A percentile compares a stretch with the other conserved stretches of the same genome.
Evolutionary conservation across 2,888 invertebrate genomes (phyloP).

Genomic region (Cantharis flavilabris): DNA sequence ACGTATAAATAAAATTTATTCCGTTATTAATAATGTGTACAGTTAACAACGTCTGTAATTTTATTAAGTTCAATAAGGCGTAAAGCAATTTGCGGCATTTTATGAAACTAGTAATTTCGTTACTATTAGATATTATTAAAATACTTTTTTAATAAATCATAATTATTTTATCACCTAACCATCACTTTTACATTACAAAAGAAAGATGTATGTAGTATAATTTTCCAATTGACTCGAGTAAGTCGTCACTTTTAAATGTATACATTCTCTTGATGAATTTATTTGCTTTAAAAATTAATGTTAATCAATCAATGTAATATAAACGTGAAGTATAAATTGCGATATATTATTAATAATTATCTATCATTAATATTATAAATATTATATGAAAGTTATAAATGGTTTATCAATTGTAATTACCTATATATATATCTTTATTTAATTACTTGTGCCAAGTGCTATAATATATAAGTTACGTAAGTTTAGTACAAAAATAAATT

Average conservation of each 20-base stretch:
- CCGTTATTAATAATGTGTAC: constrained; percentile 9
- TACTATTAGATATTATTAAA: constrained; percentile 19
- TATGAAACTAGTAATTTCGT: constrained; percentile 16
- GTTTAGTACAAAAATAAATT: background rate
- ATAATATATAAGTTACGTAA: too few species aligned
- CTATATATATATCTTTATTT: background rate
- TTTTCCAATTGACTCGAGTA: constrained; percentile 20
- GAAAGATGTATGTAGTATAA: constrained; percentile 12
- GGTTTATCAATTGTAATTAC: background rate
- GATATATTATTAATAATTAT: background rate
- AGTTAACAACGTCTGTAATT: constrained; percentile 11
- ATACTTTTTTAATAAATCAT: constrained; percentile 25
- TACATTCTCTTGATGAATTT: background rate
- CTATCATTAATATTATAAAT: background rate
- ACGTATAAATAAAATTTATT: background rate
- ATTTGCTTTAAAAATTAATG: background rate
- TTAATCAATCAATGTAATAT: background rate
- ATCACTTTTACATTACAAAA: constrained; percentile 18
- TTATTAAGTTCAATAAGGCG: constrained; percentile 17
- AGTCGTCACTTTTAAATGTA: background rate
- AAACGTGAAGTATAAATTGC: background rate
- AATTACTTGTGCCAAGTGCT: background rate
- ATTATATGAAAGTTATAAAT: background rate
- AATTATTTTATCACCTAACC: constrained; percentile 22
- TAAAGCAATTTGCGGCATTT: constrained; percentile 12